phyloP scores from a whole-genome alignment of 2,888 invertebrate genomes.

The Chaitophorus viminalis region DNA sequence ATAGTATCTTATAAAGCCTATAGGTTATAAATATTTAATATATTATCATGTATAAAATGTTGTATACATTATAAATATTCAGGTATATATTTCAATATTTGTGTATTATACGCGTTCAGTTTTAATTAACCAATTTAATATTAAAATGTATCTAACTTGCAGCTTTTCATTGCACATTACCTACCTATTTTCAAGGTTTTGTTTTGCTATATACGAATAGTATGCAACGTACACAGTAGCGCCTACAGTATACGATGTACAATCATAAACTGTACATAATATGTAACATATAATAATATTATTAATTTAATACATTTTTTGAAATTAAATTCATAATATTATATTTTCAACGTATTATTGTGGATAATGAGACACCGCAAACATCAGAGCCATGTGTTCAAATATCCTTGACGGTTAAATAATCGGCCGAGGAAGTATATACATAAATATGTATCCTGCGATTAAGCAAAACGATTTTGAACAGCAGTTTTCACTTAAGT shows the following conservation, averaged over 20 bases:
- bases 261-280: too few relatives aligned
- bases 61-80: background rate
- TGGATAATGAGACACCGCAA: background rate
- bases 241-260: background rate
- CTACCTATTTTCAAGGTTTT: constrained; percentile 18
- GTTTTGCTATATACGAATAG: background rate
- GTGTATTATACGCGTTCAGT: background rate
- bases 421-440: background rate
- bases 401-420: constrained; percentile 30
- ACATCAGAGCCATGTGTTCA: constrained; percentile 9
- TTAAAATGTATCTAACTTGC: constrained; percentile 4
- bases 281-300: background rate
- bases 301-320: constrained; percentile 3
- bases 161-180: constrained; percentile 33
- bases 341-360: constrained; percentile 2
- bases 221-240: too few relatives aligned
- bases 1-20: too few relatives aligned
- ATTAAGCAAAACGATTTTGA: background rate
- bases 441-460: background rate
- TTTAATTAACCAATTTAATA: background rate
- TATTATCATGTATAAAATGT: too few relatives aligned
- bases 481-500: background rate
- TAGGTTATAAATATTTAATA: too few relatives aligned
- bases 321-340: constrained; percentile 38
- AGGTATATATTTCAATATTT: background rate